A percentile compares a stretch with the other conserved stretches of the same genome.
Evolutionary conservation across 2,113 vertebrate species (phyloP).

Genomic region (Hyla sarda): DNA sequence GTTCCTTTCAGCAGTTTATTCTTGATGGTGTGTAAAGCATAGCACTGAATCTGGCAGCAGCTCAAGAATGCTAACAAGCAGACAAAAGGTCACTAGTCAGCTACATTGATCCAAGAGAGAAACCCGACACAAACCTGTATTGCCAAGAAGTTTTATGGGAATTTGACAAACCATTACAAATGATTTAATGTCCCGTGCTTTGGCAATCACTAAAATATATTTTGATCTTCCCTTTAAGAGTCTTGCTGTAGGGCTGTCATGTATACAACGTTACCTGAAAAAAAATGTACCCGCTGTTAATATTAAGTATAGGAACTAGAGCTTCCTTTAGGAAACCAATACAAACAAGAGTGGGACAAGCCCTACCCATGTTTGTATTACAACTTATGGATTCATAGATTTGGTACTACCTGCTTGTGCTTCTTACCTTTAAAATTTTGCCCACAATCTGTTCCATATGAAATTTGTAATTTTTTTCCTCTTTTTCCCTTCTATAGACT

Average conservation of each 20-base stretch:
- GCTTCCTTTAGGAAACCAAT: no score
- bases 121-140: constrained; percentile 33
- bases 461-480: background rate
- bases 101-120: constrained; percentile 48
- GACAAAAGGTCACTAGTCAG: constrained; percentile 46
- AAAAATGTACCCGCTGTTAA: background rate
- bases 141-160: constrained; percentile 41
- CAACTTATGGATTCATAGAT: no score
- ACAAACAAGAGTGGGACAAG: no score
- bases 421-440: no score
- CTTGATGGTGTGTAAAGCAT: constrained; percentile 27
- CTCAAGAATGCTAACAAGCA: constrained; percentile 58
- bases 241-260: background rate
- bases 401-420: no score
- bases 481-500: constrained; percentile 72
- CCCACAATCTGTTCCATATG: no score
- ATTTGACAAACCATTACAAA: constrained; percentile 22
- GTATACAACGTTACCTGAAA: background rate
- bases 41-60: constrained; percentile 34
- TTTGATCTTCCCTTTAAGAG: background rate
- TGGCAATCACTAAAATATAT: constrained; percentile 1
- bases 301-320: no score
- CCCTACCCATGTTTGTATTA: no score
- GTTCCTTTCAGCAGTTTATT: constrained; percentile 1
- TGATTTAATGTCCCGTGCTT: background rate